Conservation (phyloP, 2,888 invertebrate species). For the Nemotelus pantherinus region DNA sequence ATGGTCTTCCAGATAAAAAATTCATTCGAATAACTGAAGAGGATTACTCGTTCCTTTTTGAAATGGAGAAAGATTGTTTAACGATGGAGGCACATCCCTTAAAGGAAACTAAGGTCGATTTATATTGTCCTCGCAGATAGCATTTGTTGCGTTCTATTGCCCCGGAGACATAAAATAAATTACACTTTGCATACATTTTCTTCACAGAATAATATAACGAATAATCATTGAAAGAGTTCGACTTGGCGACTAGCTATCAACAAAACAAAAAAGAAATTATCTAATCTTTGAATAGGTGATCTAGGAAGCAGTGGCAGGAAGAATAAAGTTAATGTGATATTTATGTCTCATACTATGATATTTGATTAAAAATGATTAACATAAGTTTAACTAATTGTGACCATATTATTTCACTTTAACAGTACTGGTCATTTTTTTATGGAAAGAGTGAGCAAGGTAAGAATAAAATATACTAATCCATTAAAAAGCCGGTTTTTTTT, state of each 20-base stretch:
- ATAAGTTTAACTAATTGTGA: too few species aligned
- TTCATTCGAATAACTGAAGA: constrained; percentile 49
- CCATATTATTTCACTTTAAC: too few species aligned
- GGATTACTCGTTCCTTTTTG: constrained; percentile 25
- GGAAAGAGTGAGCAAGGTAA: too few species aligned
- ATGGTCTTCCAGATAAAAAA: constrained; percentile 50
- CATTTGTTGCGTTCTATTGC: constrained; percentile 11
- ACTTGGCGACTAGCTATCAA: not conserved
- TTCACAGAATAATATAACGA: constrained; percentile 28
- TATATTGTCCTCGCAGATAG: constrained; percentile 20
- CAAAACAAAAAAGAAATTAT: not conserved
- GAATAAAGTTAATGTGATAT: too few species aligned
- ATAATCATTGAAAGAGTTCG: constrained; percentile 12
- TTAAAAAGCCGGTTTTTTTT: too few species aligned
- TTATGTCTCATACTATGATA: too few species aligned
- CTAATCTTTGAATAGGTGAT: not conserved
- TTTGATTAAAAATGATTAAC: too few species aligned
- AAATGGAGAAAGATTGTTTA: not conserved
- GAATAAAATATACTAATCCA: too few species aligned
- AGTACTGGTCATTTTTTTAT: not conserved
- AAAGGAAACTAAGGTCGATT: constrained; percentile 34
- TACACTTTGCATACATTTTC: constrained; percentile 43
- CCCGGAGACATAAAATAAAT: constrained; percentile 29
- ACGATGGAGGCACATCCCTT: too few species aligned
- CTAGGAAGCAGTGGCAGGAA: not conserved